Percentiles rank a stretch among this genome's conserved stretches.
phyloP scores from a whole-genome alignment of 1,140 invertebrate species.

The Neodiprion lecontei region DNA sequence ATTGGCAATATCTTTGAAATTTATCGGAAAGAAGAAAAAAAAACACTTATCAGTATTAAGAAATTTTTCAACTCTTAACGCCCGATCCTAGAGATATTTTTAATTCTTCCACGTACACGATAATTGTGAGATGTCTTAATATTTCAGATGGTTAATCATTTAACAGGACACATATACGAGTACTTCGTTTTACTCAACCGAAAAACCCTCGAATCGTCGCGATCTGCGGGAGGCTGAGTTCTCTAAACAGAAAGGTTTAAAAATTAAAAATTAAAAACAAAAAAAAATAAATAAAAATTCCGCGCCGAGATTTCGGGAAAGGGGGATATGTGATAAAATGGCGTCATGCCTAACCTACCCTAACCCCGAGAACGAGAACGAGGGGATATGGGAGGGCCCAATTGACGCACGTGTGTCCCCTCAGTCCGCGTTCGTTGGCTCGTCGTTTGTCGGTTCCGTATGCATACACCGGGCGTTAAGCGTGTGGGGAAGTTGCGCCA shows the following conservation, averaged over 20 bases:
- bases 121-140: too few species aligned
- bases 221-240: neutral
- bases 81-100: too few species aligned
- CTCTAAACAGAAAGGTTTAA: neutral
- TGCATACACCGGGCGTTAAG: neutral
- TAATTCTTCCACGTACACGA: too few species aligned
- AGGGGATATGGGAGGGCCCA: constrained; percentile 23
- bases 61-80: too few species aligned
- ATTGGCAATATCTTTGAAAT: too few species aligned
- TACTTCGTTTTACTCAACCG: too few species aligned
- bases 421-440: constrained; percentile 1
- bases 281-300: constrained; percentile 3
- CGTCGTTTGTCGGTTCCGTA: neutral
- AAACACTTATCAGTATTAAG: too few species aligned
- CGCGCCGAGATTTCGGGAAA: neutral
- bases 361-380: constrained; percentile 19
- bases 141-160: too few species aligned
- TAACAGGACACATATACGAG: too few species aligned
- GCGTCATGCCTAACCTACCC: constrained; percentile 26
- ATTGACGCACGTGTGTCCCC: constrained; percentile 23
- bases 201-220: too few species aligned
- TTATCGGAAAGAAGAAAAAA: too few species aligned
- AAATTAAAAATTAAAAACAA: constrained; percentile 14
- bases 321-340: constrained; percentile 14
- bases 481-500: constrained; percentile 3